Evolutionary conservation across 2,888 invertebrate genomes (phyloP).

Genomic region (Rhamnusium bicolor): DNA sequence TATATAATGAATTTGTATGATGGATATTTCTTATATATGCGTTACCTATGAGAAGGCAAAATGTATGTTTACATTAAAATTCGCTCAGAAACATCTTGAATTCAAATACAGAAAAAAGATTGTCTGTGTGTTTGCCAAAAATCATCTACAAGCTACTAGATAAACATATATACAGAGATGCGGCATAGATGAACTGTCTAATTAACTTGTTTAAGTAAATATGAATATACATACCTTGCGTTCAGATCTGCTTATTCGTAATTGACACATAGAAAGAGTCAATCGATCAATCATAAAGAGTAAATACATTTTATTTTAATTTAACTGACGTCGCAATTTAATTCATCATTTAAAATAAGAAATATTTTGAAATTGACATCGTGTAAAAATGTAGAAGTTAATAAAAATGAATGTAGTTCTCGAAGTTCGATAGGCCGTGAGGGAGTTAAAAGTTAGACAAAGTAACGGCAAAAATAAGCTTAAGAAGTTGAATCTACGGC

Average conservation of each 20-base stretch:
- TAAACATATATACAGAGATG: neutral
- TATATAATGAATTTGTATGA: too few relatives aligned
- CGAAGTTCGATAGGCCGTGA: slow-evolving; percentile 50
- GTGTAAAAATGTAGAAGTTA: slow-evolving; percentile 16
- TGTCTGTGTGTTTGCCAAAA: neutral
- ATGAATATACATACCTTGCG: neutral
- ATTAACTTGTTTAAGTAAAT: neutral
- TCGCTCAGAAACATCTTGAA: too few relatives aligned
- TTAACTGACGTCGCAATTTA: neutral
- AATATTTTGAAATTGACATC: slow-evolving; percentile 8
- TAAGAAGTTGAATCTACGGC: slow-evolving; percentile 46
- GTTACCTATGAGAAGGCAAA: too few relatives aligned
- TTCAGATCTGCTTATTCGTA: neutral
- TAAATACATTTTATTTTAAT: neutral
- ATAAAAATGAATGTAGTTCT: slow-evolving; percentile 36
- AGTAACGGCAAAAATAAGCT: slow-evolving; percentile 52
- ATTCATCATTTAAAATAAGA: neutral
- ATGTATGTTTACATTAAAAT: too few relatives aligned
- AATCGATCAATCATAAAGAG: slow-evolving; percentile 1
- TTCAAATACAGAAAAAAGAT: too few relatives aligned
- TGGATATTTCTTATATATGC: too few relatives aligned
- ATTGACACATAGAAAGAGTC: neutral
- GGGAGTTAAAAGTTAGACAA: slow-evolving; percentile 42
- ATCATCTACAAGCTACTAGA: neutral
- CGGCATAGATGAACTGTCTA: neutral